phyloP scores from a whole-genome alignment of 2,113 vertebrate species.

The Hepsetus odoe region DNA sequence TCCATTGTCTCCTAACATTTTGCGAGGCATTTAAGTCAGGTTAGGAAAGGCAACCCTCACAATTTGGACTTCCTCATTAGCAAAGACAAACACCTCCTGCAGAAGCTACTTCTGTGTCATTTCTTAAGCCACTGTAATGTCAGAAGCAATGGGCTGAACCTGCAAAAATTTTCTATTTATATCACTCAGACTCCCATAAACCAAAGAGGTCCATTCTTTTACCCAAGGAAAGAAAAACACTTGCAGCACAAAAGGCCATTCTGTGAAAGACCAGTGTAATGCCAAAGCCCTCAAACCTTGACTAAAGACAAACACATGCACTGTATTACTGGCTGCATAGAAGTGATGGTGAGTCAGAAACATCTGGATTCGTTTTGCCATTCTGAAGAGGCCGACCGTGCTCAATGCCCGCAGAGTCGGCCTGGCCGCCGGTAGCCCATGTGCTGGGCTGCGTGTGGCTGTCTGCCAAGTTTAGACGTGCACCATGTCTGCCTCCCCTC shows the following conservation, averaged over 20 bases:
- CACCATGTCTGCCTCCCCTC: conserved; percentile 22
- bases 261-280: conserved; percentile 48
- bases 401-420: conserved; percentile 41
- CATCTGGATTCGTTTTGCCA: conserved; percentile 74
- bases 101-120: conserved; percentile 36
- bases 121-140: conserved; percentile 47
- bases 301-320: conserved; percentile 35
- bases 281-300: conserved; percentile 40
- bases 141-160: conserved; percentile 34
- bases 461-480: conserved; percentile 34
- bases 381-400: conserved; percentile 55
- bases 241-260: conserved; percentile 56
- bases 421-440: conserved; percentile 69
- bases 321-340: conserved; percentile 55
- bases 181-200: conserved; percentile 32
- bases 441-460: conserved; percentile 59
- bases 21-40: conserved; percentile 37
- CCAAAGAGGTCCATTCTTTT: conserved; percentile 62
- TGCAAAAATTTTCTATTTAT: conserved; percentile 54
- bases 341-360: conserved; percentile 59
- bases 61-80: conserved; percentile 62
- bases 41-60: conserved; percentile 50
- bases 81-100: conserved; percentile 54
- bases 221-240: conserved; percentile 44
- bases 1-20: conserved; percentile 36